Evolutionary conservation across 2,888 invertebrate species (phyloP).

Genomic region (Nycteola revayana): DNA sequence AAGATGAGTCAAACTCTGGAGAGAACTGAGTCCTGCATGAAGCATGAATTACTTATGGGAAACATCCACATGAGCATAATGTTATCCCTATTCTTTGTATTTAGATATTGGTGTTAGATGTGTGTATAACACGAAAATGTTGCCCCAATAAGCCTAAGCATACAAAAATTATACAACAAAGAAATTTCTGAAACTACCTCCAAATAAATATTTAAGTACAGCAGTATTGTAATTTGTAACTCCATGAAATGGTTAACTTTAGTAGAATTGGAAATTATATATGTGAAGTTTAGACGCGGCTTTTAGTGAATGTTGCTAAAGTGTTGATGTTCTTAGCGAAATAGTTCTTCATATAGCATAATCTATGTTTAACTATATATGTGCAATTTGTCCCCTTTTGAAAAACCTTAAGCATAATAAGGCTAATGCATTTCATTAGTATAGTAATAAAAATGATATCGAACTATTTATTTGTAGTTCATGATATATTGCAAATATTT

Average conservation of each 20-base stretch:
- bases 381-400: too few species aligned
- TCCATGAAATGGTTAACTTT: slow-evolving; percentile 30
- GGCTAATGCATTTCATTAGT: too few species aligned
- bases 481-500: too few species aligned
- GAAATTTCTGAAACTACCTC: slow-evolving; percentile 37
- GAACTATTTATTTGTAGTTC: too few species aligned
- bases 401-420: too few species aligned
- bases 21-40: slow-evolving; percentile 31
- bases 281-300: too few species aligned
- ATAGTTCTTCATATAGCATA: too few species aligned
- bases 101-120: slow-evolving; percentile 41
- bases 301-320: slow-evolving; percentile 15
- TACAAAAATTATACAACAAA: slow-evolving; percentile 19
- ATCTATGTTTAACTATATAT: too few species aligned
- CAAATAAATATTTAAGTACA: slow-evolving; percentile 31
- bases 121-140: slow-evolving; percentile 32
- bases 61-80: slow-evolving; percentile 17
- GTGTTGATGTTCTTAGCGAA: slow-evolving; percentile 10
- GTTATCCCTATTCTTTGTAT: slow-evolving; percentile 21
- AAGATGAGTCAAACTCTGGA: slow-evolving; percentile 10
- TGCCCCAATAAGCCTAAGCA: slow-evolving; percentile 44
- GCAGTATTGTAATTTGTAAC: slow-evolving; percentile 38
- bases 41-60: slow-evolving; percentile 29
- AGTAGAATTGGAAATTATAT: slow-evolving; percentile 13
- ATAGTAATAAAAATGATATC: too few species aligned